These are phyloP conservation scores for Anser cygnoides DNA, from an alignment of 2,113 vertebrate species.

Conservation along the genomic window DNA sequence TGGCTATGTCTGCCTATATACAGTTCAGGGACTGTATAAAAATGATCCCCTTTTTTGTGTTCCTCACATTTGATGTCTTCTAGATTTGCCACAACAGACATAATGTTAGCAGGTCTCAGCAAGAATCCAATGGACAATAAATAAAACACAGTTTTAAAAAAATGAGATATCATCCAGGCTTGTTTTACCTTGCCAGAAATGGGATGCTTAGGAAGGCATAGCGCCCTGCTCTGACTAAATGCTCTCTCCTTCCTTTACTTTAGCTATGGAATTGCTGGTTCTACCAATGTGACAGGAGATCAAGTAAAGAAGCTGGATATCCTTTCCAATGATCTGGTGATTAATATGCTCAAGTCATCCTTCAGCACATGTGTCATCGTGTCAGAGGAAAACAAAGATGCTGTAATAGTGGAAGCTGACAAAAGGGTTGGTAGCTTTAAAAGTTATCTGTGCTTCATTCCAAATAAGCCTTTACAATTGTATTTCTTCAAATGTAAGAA, in stretches of 20 bases:
- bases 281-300: constrained; percentile 95
- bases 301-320: constrained; percentile 97
- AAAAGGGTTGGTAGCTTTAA: constrained; percentile 78
- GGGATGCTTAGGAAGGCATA: background rate
- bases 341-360: constrained; percentile 96
- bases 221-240: fast-evolving
- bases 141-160: background rate
- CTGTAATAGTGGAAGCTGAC: constrained; percentile 91
- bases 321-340: constrained; percentile 94
- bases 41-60: background rate
- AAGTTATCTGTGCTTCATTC: background rate
- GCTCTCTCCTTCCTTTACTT: background rate
- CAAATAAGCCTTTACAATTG: background rate
- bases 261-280: constrained; percentile 95
- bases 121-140: background rate
- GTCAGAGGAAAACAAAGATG: constrained; percentile 91
- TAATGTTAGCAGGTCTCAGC: background rate
- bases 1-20: background rate
- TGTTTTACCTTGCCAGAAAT: background rate
- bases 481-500: background rate
- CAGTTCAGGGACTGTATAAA: background rate
- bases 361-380: constrained; percentile 93
- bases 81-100: background rate
- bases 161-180: background rate
- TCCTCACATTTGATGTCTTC: background rate